Base-by-base conservation (phyloP, 2,888 invertebrate genomes). In the Papilio elwesi region DNA sequence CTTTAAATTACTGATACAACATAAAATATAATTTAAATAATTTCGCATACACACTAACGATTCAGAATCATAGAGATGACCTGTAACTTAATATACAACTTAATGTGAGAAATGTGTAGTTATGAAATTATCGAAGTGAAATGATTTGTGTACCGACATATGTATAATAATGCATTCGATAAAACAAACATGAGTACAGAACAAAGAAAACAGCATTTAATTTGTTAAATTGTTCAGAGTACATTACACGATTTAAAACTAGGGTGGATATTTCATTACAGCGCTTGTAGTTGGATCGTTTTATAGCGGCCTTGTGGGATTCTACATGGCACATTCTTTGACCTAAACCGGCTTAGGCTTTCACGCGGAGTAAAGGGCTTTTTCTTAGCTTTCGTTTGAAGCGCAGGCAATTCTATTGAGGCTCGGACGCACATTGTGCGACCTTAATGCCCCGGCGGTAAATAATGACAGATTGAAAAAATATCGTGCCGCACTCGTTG, bases 281-380 rank as follows among this genome's bases (percentile, higher is more conserved):
- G 82, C 79, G 78, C 79, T 78, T 77, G 72, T 78, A 79, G 76
- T 78, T 81, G 81, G 75, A 81, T 82, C 81, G 80, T 85, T 86
- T 85, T 82, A 81, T 77, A 76, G 77, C 75, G 69, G 75, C 70
- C 73, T 76, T 76, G 79, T 76, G 74, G 76, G 75, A 77, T 77
- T 78, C 78, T 78, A 59, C 64, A 71, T 78, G 70, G 80, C 77
- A 78, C 80, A 81, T 84, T 83, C 85, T 82, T 81, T 84, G 78
- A 83, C 78, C 78, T 82, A 82, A 85, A 85, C 84, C 82, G 83
- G 82, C 84, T 86, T 81, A 85, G 83, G 85, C 88, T 88, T 89
- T 88, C 84, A 86, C 82, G 82, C 84, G 79, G 76, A 82, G 82
- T 87, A 87, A 85, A 82, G 81, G 79, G 83, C 84, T 85, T 85